Percentiles rank a stretch among this genome's conserved stretches.
Evolutionary conservation across 92 coral and sea anemone genomes (phyloP).

Genomic region (Zoanthus gigantus): DNA sequence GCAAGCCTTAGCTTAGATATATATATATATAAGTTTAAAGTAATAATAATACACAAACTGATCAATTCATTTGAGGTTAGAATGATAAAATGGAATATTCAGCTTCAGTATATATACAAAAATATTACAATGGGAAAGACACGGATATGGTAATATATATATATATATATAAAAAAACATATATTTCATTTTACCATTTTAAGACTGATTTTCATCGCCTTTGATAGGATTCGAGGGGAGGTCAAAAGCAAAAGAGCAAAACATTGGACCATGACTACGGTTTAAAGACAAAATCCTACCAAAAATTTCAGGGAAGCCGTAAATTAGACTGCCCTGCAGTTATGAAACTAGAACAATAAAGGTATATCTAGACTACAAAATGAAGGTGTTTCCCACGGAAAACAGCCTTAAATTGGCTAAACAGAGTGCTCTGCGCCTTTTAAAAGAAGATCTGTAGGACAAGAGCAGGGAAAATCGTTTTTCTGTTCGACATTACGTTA

Average conservation of each 20-base stretch:
- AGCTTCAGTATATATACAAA: no score
- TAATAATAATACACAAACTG: no score
- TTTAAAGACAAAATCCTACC: constrained; percentile 27
- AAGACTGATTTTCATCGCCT: not conserved
- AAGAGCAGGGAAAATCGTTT: constrained; percentile 1
- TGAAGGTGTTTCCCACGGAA: constrained; percentile 37
- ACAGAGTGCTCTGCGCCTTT: constrained; percentile 41
- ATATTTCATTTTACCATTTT: no score
- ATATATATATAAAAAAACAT: no score
- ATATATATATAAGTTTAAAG: no score
- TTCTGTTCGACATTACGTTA: constrained; percentile 44
- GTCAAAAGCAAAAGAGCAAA: constrained; percentile 10
- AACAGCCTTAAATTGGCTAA: constrained; percentile 62
- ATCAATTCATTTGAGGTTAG: no score
- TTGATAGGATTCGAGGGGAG: constrained; percentile 18
- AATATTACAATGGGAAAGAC: no score
- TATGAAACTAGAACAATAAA: constrained; percentile 45
- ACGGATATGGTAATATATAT: no score
- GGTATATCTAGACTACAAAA: constrained; percentile 40
- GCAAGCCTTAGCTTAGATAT: no score
- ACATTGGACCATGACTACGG: not conserved
- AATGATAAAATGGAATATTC: no score
- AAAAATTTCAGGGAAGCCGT: constrained; percentile 67
- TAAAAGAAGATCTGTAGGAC: constrained; percentile 49
- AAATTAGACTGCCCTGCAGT: constrained; percentile 65